phyloP scores from a whole-genome alignment of 1,140 invertebrate species.

The Himalopsyche phryganea region DNA sequence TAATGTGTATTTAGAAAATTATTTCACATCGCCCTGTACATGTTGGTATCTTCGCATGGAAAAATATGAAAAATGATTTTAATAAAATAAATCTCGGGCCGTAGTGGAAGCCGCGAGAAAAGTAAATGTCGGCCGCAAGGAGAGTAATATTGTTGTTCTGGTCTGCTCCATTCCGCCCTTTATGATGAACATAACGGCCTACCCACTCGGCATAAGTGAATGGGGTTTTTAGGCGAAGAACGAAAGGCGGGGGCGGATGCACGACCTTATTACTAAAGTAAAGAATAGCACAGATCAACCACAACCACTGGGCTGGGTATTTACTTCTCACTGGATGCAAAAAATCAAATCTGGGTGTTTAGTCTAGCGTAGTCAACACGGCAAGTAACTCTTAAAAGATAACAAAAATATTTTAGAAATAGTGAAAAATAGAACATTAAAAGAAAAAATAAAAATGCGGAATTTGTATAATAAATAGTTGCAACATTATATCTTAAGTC shows the following conservation, averaged over 20 bases:
- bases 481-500: too few relatives aligned
- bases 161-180: slow-evolving; percentile 2
- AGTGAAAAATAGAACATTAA: too few relatives aligned
- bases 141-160: slow-evolving; percentile 23
- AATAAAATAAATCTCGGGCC: slow-evolving; percentile 31
- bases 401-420: too few relatives aligned
- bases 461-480: too few relatives aligned
- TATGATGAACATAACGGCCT: slow-evolving; percentile 3
- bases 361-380: too few relatives aligned
- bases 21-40: too few relatives aligned
- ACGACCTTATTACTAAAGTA: background rate
- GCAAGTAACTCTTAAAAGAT: too few relatives aligned
- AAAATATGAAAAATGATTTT: slow-evolving; percentile 34
- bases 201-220: slow-evolving; percentile 9
- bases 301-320: too few relatives aligned
- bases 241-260: background rate
- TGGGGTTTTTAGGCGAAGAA: background rate
- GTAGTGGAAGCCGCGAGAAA: slow-evolving; percentile 1
- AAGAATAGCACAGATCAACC: background rate
- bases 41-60: background rate
- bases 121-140: slow-evolving; percentile 4
- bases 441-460: too few relatives aligned
- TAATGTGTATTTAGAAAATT: too few relatives aligned
- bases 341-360: background rate
- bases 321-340: background rate